Base-by-base conservation (phyloP, 2,113 vertebrate genomes). In the Sturnus vulgaris region DNA sequence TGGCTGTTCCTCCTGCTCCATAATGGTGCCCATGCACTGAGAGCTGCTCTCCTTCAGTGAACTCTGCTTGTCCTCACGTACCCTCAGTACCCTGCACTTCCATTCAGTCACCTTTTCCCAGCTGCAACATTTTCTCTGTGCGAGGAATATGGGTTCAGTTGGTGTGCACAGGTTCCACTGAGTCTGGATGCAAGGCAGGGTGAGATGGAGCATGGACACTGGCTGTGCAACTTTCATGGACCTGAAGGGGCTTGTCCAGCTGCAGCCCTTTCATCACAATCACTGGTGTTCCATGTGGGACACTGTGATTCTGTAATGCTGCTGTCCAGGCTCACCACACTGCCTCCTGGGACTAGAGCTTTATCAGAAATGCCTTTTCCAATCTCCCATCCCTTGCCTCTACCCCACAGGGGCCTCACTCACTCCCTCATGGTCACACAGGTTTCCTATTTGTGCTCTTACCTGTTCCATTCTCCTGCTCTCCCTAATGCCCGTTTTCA, bases 31-130 rank as follows among this genome's bases (percentile, higher is more conserved):
- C 27, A 57, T 2, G 2, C 33, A 79, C n/a, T 0, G 5, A 85
- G 42, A 69, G 35, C 22, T 73, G 35, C 64, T 95, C 55, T 86
- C 89, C 89, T 85, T 85, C 75, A n/a, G 87, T 95, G 94, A 97
- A 91, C 93, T 76, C 63, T 79, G 25, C 7, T 49, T 91, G 82
- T 93, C 85, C 87, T 96, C 64, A 68, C 1, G 3, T 77, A 86
- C 64, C 76, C 90, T 68, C 23, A 39, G 20, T 37, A 80, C 24
- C 30, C 27, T 73, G 39, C 27, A 27, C 71, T 42, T 57, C 55
- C n/a, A 44, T 56, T 86, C 82, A 59, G 27, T 25, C 39, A 24
- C 37, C 28, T 64, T 27, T 39, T 65, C 77, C 35, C 52, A 25
- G 19, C 0, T 63, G 47, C 35, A 77, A 18, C 0, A 1, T 69